Evolutionary conservation across 2,113 vertebrate species (phyloP).

Genomic region (Neolamprologus ventralis): DNA sequence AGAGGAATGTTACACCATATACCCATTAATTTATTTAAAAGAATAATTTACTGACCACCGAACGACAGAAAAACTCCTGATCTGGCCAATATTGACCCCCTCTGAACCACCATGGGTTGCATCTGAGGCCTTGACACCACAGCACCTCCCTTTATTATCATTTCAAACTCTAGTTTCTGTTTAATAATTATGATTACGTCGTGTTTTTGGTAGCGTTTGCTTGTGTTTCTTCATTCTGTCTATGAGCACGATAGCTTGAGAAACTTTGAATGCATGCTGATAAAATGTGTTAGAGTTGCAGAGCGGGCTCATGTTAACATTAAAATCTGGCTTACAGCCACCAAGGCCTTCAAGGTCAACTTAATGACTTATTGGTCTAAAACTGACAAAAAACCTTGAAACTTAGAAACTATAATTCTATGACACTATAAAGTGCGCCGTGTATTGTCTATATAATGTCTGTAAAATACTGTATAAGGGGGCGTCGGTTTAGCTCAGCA

Average conservation of each 20-base stretch:
- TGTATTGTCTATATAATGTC: not conserved
- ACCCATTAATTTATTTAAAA: not conserved
- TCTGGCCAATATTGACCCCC: not conserved
- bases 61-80: not conserved
- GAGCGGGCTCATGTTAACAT: not conserved
- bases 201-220: not conserved
- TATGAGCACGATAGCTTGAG: not conserved
- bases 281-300: not conserved
- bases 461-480: not conserved
- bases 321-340: not conserved
- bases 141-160: not conserved
- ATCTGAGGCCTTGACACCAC: not conserved
- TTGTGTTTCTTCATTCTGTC: not conserved
- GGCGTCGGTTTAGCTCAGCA: not conserved
- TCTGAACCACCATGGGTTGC: not conserved
- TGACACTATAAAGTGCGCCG: fast-evolving
- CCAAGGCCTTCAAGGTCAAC: not conserved
- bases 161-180: not conserved
- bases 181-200: not conserved
- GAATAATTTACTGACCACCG: not conserved
- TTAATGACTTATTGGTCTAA: not conserved
- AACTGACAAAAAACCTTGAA: not conserved
- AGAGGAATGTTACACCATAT: not conserved
- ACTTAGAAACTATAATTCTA: not conserved
- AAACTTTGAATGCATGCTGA: not conserved